phyloP scores from a whole-genome alignment of 1,140 invertebrate genomes.

The Papilio aristodemus region DNA sequence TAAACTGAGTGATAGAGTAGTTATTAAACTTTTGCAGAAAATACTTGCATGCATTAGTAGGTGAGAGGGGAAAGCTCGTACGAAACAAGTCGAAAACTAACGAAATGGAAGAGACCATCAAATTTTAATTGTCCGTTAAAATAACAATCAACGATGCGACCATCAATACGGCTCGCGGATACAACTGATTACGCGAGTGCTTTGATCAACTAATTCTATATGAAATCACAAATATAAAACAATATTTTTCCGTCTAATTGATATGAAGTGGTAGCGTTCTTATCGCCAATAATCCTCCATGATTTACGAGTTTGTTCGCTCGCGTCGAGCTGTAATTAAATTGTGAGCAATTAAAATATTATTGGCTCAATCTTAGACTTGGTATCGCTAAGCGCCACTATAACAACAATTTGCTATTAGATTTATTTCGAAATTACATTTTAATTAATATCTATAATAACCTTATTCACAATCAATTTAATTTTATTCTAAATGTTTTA shows the following conservation, averaged over 20 bases:
- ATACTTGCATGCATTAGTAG: not conserved
- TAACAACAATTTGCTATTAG: not conserved
- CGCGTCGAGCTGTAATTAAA: constrained; percentile 21
- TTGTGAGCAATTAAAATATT: constrained; percentile 31
- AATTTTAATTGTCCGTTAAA: constrained; percentile 79
- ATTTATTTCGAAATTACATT: not conserved
- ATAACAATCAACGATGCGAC: constrained; percentile 78
- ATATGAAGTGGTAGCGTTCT: constrained; percentile 12
- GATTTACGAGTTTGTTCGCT: constrained; percentile 23
- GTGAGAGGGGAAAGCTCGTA: constrained; percentile 46
- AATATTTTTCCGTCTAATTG: constrained; percentile 16
- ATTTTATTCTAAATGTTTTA: too few species aligned
- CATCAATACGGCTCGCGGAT: constrained; percentile 59
- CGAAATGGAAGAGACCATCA: constrained; percentile 74
- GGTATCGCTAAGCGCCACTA: constrained; percentile 1
- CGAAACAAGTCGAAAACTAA: constrained; percentile 72
- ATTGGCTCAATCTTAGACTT: constrained; percentile 4
- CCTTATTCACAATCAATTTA: not conserved
- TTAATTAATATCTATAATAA: not conserved
- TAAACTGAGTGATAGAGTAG: constrained; percentile 38
- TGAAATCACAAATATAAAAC: constrained; percentile 17
- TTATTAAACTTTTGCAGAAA: constrained; percentile 34
- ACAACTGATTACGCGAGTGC: constrained; percentile 46
- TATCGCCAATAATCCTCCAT: constrained; percentile 25
- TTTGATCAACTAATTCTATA: constrained; percentile 31